Evolutionary conservation across 2,888 invertebrate species (phyloP).

Genomic region (Apamea crenata): DNA sequence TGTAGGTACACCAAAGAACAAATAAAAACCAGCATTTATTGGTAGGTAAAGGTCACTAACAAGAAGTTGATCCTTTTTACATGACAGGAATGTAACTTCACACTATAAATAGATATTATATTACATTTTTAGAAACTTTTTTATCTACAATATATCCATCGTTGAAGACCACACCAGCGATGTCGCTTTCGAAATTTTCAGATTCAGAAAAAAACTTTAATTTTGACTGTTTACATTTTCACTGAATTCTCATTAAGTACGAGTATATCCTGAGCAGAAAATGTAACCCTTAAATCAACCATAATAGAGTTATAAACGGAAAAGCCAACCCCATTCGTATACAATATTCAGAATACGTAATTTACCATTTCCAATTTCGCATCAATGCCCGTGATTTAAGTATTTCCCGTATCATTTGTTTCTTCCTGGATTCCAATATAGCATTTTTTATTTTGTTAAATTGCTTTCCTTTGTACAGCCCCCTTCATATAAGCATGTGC

Average conservation of each 20-base stretch:
- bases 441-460: slow-evolving; percentile 89
- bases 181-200: neutral
- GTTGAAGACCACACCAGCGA: neutral
- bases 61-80: neutral
- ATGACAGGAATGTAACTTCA: neutral
- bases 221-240: neutral
- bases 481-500: slow-evolving; percentile 84
- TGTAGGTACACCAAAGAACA: too few species aligned
- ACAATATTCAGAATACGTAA: slow-evolving; percentile 68
- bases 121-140: too few species aligned
- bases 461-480: slow-evolving; percentile 88
- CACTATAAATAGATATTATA: neutral
- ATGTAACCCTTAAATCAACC: slow-evolving; percentile 56
- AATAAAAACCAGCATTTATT: too few species aligned
- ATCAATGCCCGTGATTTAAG: slow-evolving; percentile 88
- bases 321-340: slow-evolving; percentile 48
- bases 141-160: too few species aligned
- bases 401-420: slow-evolving; percentile 89
- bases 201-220: neutral
- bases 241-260: slow-evolving; percentile 35
- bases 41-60: too few species aligned
- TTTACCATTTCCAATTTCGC: slow-evolving; percentile 82
- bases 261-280: slow-evolving; percentile 8
- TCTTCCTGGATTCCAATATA: slow-evolving; percentile 82
- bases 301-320: slow-evolving; percentile 55